Conservation (phyloP, 2,888 invertebrate species). For the Drosophila austrosaltans region DNA sequence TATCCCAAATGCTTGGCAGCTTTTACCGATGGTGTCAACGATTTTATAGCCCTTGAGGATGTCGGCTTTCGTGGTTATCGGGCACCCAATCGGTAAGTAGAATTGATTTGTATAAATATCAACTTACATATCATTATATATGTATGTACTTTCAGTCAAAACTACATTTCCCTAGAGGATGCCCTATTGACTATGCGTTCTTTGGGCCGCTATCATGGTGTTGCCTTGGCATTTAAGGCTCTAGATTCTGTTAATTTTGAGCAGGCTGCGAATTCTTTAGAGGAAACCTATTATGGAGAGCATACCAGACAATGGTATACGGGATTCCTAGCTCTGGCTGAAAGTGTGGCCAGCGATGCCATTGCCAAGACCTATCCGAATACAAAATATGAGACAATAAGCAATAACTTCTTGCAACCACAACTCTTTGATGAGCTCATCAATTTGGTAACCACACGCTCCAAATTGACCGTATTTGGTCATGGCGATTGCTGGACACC, state of each 20-base stretch:
- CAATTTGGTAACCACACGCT: constrained; percentile 74
- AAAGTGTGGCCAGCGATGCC: constrained; percentile 81
- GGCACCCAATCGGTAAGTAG: constrained; percentile 80
- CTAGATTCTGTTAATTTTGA: constrained; percentile 85
- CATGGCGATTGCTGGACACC: constrained; percentile 91
- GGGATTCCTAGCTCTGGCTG: constrained; percentile 29
- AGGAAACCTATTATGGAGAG: constrained; percentile 41
- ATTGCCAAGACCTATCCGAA: constrained; percentile 86
- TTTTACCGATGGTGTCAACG: constrained; percentile 85
- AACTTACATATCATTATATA: neutral
- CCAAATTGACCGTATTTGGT: constrained; percentile 85
- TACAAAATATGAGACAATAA: constrained; percentile 85
- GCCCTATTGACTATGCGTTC: constrained; percentile 84
- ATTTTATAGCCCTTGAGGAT: constrained; percentile 86
- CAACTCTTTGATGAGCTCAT: constrained; percentile 84
- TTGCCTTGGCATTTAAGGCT: constrained; percentile 86
- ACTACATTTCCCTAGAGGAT: constrained; percentile 81
- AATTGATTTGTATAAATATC: neutral
- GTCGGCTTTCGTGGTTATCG: constrained; percentile 84
- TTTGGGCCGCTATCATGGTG: constrained; percentile 86
- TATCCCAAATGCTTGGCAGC: constrained; percentile 84
- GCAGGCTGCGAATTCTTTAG: constrained; percentile 76
- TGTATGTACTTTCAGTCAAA: constrained; percentile 45
- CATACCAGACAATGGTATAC: constrained; percentile 40
- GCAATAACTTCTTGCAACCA: constrained; percentile 85